Evolutionary conservation across 2,113 vertebrate species (phyloP), one percentile per base, ranked within the genome.

Genomic region (Platysteira castanea): DNA sequence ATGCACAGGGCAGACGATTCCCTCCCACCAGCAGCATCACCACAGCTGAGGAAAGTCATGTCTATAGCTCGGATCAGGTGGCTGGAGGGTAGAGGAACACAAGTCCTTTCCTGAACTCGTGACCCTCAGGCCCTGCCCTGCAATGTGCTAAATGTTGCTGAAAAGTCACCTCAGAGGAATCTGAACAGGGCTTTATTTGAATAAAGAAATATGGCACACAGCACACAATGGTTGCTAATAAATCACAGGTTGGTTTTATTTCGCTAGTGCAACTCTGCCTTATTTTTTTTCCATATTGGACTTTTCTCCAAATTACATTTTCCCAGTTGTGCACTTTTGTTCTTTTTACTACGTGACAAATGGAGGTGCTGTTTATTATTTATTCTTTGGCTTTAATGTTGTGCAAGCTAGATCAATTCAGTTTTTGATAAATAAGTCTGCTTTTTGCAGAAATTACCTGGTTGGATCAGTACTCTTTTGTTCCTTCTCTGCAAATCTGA

Each of bases 341-440:
- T 95, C 92, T 89, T 94, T 80, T 92, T 90, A 69, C 67, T 65
- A 80, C 57, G 85, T 96, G 96, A 97, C 96, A 97, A 94, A 94
- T 96, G 65, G 90, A 94, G 80, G 64, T 93, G 67, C 92, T 93
- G 88, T 89, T 96, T 96, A 96, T 96, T 96, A 95, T 96, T 97
- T 97, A 97, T 95, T 90, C 90, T 89, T 92, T 89, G 83, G 86
- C 80, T 96, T 96, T 95, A 96, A 95, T 44, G 69, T 86, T 95
- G 92, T 89, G 64, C 37, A 53, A 95, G 93, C 90, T 71, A 84
- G 92, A 96, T 92, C 95, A 90, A 71, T 93, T 95, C 88, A 61
- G 93, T 47, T 95, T 96, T 93, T 96, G 96, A 97, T 92, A 95
- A 93, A 95, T 95, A 97, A 93, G 80, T 75, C 83, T 89, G 83